Conservation (phyloP, 2,888 invertebrate species). For the Falcaria lacertinaria region DNA sequence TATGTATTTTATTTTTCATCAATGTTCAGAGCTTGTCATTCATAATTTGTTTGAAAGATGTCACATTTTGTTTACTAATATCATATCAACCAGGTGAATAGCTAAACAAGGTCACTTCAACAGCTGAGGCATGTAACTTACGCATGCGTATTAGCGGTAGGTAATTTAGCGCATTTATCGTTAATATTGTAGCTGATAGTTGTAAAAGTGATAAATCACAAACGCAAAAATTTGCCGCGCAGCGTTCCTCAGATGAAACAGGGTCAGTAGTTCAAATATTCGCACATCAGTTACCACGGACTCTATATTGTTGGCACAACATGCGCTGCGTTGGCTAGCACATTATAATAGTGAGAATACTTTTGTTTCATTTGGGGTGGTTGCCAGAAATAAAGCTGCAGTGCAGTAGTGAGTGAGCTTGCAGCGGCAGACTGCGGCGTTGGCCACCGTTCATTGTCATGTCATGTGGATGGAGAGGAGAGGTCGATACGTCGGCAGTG, state of each 20-base stretch:
- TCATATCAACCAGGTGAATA: neutral
- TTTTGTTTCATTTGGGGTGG: constrained; percentile 43
- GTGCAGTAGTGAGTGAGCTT: constrained; percentile 70
- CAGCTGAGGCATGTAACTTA: constrained; percentile 21
- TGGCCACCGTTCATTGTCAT: constrained; percentile 61
- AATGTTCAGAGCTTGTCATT: no score
- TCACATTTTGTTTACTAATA: neutral
- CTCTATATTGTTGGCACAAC: constrained; percentile 18
- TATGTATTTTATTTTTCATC: no score
- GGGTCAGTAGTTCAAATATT: constrained; percentile 41
- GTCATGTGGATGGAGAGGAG: constrained; percentile 50
- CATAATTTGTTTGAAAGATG: neutral
- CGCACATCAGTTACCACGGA: constrained; percentile 26
- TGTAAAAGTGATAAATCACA: constrained; percentile 15
- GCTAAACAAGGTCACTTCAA: constrained; percentile 15
- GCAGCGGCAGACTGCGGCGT: constrained; percentile 68
- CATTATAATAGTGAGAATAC: constrained; percentile 29
- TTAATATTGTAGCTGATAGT: constrained; percentile 11
- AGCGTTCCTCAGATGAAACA: constrained; percentile 20
- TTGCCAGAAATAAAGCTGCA: constrained; percentile 78
- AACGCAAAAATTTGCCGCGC: constrained; percentile 17
- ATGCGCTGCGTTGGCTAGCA: constrained; percentile 22
- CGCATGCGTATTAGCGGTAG: constrained; percentile 20
- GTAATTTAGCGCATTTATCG: constrained; percentile 10
- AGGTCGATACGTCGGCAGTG: constrained; percentile 63